Evolutionary conservation across 2,888 invertebrate genomes (phyloP), one percentile per base, ranked within the genome.

Genomic region (Incurvaria masculella): DNA sequence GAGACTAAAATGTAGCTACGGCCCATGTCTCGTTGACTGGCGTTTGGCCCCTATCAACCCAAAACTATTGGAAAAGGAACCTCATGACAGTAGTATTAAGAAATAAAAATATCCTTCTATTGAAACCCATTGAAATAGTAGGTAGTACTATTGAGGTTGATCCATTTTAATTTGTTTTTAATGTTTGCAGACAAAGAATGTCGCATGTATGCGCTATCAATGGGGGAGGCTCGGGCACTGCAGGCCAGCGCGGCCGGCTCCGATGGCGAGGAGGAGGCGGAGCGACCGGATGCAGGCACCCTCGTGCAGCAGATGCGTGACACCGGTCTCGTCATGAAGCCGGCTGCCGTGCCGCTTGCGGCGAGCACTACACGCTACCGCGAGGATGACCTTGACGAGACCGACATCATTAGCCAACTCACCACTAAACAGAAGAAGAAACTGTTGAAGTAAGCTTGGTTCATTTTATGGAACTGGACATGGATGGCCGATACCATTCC

Each of bases 121-220:
- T n/a, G n/a, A n/a, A n/a, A n/a, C n/a, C n/a, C n/a, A n/a, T n/a
- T n/a, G n/a, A n/a, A n/a, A n/a, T n/a, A n/a, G n/a, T n/a, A n/a
- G n/a, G n/a, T n/a, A n/a, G n/a, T n/a, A n/a, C n/a, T n/a, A n/a
- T 50, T 46, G 53, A 45, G 47, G 40, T n/a, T n/a, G n/a, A n/a
- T n/a, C n/a, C n/a, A n/a, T n/a, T n/a, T n/a, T n/a, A n/a, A n/a
- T n/a, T 53, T 69, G 67, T 56, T 73, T n/a, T n/a, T n/a, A n/a
- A n/a, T n/a, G n/a, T n/a, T n/a, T n/a, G n/a, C n/a, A 80, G 97
- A 97, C 66, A 91, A 94, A 60, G 97, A 99, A 73, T 99, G 99
- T 70, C 92, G 96, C 4, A 85, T 99, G 81, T 99, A 87, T 69
- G 88, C 87, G 64, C 82, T 86, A 59, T 90, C 86, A 26, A 91